Conservation (phyloP, 2,113 vertebrate species). For the Neodontobutis hainanensis region DNA sequence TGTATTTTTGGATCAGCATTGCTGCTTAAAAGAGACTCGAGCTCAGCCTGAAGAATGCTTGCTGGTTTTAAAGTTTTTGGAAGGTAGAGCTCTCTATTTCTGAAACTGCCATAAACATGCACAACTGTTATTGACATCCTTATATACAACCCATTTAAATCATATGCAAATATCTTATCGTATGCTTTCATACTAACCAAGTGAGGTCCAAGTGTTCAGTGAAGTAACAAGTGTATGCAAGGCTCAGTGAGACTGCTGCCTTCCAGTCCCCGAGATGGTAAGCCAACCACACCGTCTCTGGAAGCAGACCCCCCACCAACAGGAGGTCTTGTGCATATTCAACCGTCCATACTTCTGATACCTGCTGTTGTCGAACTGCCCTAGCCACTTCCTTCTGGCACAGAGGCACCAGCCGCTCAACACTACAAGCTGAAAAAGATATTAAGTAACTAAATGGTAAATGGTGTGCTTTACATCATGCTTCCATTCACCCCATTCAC, state of each 20-base stretch:
- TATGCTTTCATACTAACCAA: slow-evolving; percentile 71
- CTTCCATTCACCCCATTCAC: too few relatives aligned
- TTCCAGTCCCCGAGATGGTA: slow-evolving; percentile 93
- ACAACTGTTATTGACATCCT: background rate
- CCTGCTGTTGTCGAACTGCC: slow-evolving; percentile 83
- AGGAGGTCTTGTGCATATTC: slow-evolving; percentile 90
- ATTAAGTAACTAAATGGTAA: too few relatives aligned
- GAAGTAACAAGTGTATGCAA: slow-evolving; percentile 82
- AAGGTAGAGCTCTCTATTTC: slow-evolving; percentile 73
- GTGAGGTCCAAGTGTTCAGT: slow-evolving; percentile 58
- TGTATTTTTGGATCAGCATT: slow-evolving; percentile 59
- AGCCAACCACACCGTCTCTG: slow-evolving; percentile 91
- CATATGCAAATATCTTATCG: too few relatives aligned
- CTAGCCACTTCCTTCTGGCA: slow-evolving; percentile 77
- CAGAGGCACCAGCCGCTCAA: slow-evolving; percentile 80
- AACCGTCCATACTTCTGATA: slow-evolving; percentile 90
- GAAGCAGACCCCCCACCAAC: slow-evolving; percentile 87
- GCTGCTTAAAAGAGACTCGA: slow-evolving; percentile 82
- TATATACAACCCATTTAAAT: background rate
- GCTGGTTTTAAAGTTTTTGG: slow-evolving; percentile 80
- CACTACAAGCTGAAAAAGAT: slow-evolving; percentile 68
- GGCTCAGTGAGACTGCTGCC: slow-evolving; percentile 83
- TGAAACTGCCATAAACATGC: slow-evolving; percentile 73
- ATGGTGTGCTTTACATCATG: too few relatives aligned
- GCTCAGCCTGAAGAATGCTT: slow-evolving; percentile 85